phyloP scores from a whole-genome alignment of 2,113 vertebrate genomes.

The Macaca mulatta region DNA sequence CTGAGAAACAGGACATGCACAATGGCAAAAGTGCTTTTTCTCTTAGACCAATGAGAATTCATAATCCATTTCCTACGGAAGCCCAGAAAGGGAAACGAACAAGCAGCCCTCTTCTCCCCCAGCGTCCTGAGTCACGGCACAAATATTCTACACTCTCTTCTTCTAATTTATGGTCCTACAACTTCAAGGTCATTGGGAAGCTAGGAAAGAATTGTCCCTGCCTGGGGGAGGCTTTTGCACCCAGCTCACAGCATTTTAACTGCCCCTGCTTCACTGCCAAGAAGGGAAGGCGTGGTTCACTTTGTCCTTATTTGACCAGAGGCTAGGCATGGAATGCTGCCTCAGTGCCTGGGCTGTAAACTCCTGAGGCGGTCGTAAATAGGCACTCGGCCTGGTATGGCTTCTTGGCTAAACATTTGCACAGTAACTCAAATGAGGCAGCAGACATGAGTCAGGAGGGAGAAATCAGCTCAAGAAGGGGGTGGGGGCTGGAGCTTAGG shows the following conservation, averaged over 20 bases:
- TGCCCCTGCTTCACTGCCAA: not conserved
- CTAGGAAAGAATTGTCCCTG: not conserved
- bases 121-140: not conserved
- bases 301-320: conserved; percentile 79
- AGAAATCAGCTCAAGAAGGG: conserved; percentile 39
- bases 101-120: not conserved
- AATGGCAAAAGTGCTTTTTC: not conserved
- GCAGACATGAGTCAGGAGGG: conserved; percentile 62
- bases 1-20: not conserved
- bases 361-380: conserved; percentile 26
- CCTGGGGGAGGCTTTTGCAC: not conserved
- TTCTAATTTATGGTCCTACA: not conserved
- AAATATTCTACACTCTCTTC: not conserved
- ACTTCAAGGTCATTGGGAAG: not conserved
- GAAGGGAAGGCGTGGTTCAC: conserved; percentile 65
- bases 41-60: not conserved
- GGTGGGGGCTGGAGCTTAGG: not conserved
- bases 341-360: not conserved
- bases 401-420: conserved; percentile 63
- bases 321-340: conserved; percentile 18
- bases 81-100: not conserved
- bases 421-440: conserved; percentile 72
- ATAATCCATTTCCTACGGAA: conserved; percentile 10
- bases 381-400: conserved; percentile 21
- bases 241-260: not conserved